phyloP scores from a whole-genome alignment of 2,113 vertebrate species.

The Nicator chloris region DNA sequence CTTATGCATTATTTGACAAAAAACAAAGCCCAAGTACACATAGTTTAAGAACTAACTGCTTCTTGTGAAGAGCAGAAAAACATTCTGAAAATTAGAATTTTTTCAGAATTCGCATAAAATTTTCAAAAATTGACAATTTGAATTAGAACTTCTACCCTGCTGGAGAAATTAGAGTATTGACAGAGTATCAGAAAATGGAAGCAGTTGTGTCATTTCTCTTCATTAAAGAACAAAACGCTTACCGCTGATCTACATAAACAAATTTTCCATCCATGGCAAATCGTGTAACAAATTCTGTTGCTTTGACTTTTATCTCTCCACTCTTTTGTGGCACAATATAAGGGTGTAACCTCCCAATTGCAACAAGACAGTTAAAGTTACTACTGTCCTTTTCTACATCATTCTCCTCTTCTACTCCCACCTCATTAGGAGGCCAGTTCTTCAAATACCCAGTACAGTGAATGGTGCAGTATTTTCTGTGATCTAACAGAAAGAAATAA shows the following conservation, averaged over 20 bases:
- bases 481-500: slow-evolving; percentile 70
- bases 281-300: slow-evolving; percentile 86
- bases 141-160: not conserved
- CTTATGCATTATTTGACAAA: not conserved
- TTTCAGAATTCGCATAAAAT: not conserved
- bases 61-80: not conserved
- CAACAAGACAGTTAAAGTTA: slow-evolving; percentile 87
- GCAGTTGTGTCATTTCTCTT: not conserved
- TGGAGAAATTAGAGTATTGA: not conserved
- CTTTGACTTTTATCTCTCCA: slow-evolving; percentile 82
- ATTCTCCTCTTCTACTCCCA: slow-evolving; percentile 79
- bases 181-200: not conserved
- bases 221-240: not conserved
- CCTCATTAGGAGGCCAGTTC: slow-evolving; percentile 83
- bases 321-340: slow-evolving; percentile 76
- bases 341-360: slow-evolving; percentile 83
- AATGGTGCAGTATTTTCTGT: slow-evolving; percentile 86
- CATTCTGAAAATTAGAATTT: not conserved
- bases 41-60: not conserved
- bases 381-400: slow-evolving; percentile 80
- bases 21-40: not conserved
- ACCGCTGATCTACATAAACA: slow-evolving; percentile 93
- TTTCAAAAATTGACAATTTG: not conserved
- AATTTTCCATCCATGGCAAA: slow-evolving; percentile 91
- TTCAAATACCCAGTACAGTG: slow-evolving; percentile 91